phyloP scores from a whole-genome alignment of 2,113 vertebrate species.

The Psettodes erumei region DNA sequence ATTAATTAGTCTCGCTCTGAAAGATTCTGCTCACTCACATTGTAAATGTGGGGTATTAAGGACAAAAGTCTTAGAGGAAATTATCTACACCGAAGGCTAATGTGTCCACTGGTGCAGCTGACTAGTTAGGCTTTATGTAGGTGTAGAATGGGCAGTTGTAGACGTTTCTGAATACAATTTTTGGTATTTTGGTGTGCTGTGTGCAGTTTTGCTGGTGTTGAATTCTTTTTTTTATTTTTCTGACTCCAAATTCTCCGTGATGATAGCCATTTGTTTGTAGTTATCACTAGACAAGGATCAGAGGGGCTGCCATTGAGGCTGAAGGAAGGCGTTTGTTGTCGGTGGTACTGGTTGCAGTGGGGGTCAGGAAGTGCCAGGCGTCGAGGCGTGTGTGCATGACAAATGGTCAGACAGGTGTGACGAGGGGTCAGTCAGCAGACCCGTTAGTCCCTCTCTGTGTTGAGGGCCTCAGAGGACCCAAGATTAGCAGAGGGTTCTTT shows the following conservation, averaged over 20 bases:
- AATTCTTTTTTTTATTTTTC: too few relatives aligned
- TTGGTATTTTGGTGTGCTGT: neutral
- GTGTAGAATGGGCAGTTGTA: constrained; percentile 11
- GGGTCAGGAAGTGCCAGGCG: constrained; percentile 43
- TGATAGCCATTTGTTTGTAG: constrained; percentile 18
- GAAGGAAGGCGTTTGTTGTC: constrained; percentile 22
- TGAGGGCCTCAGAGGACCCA: neutral
- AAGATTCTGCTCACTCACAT: constrained; percentile 41
- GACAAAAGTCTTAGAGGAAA: constrained; percentile 73
- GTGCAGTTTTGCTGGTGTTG: neutral
- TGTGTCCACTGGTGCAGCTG: constrained; percentile 61
- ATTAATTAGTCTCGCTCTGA: constrained; percentile 77
- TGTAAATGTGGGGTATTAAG: constrained; percentile 70
- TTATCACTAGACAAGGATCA: constrained; percentile 23
- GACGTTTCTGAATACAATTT: neutral
- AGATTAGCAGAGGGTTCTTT: constrained; percentile 22
- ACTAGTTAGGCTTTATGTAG: constrained; percentile 64
- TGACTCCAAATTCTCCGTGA: neutral
- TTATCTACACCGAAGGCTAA: constrained; percentile 58
- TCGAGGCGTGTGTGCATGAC: constrained; percentile 52
- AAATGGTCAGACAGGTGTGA: constrained; percentile 78
- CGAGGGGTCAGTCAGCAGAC: constrained; percentile 1
- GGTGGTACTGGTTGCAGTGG: neutral
- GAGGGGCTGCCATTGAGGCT: constrained; percentile 17
- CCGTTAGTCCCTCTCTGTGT: constrained; percentile 24